phyloP scores from a whole-genome alignment of 2,888 invertebrate genomes.

The Diarsia rubi region DNA sequence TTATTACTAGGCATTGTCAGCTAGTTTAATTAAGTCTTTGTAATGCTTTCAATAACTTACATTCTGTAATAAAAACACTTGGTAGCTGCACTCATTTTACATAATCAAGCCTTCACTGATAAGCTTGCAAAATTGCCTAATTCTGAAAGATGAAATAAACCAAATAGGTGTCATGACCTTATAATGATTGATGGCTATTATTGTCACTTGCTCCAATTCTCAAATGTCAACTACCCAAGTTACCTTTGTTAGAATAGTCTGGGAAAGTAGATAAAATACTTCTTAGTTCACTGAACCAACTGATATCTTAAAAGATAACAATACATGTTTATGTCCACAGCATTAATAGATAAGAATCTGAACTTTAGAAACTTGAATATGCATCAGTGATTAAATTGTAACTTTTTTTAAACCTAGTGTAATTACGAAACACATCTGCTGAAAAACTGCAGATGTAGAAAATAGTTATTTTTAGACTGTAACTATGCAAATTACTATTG shows the following conservation, averaged over 20 bases:
- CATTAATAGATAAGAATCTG: conserved; percentile 46
- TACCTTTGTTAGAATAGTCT: conserved; percentile 43
- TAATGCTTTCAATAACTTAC: neutral
- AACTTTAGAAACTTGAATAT: conserved; percentile 20
- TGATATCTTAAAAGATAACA: conserved; percentile 70
- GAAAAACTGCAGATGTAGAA: conserved; percentile 2
- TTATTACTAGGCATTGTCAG: conserved; percentile 15
- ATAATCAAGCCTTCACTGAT: neutral
- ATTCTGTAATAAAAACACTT: neutral
- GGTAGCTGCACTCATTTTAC: neutral
- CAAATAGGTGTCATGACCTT: conserved; percentile 21
- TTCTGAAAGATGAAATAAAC: conserved; percentile 1
- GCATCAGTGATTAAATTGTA: neutral
- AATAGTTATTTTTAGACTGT: conserved; percentile 6
- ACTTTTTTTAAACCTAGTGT: neutral
- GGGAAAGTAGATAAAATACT: conserved; percentile 62
- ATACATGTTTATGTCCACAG: conserved; percentile 54
- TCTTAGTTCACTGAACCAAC: conserved; percentile 72
- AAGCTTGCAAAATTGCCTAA: neutral
- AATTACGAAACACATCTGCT: conserved; percentile 21
- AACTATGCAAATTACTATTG: conserved; percentile 7
- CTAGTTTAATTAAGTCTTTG: neutral
- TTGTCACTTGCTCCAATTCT: conserved; percentile 31
- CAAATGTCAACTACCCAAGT: conserved; percentile 16
- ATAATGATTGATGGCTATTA: conserved; percentile 51